These are phyloP conservation scores for Odontocolon sp. DNA, from an alignment of 2,888 invertebrate genomes.

Conservation along the genomic window DNA sequence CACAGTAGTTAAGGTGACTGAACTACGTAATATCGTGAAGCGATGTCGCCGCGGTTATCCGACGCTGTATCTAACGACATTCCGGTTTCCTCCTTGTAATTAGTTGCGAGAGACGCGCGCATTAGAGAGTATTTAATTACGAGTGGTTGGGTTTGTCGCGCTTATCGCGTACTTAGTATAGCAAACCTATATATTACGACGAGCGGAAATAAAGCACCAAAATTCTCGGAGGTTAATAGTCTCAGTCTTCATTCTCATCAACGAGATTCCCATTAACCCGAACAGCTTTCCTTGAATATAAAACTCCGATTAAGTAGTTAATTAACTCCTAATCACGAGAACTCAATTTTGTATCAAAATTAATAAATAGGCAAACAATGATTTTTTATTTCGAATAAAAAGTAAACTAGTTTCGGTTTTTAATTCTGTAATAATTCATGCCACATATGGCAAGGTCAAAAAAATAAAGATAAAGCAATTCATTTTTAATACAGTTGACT, in stretches of 20 bases:
- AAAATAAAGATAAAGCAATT: too few species aligned
- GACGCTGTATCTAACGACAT: conserved; percentile 63
- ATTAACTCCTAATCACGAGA: too few species aligned
- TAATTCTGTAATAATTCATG: too few species aligned
- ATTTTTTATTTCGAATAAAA: background rate
- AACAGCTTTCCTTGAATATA: too few species aligned
- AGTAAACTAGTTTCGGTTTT: too few species aligned
- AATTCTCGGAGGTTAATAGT: conserved; percentile 16
- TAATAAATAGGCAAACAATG: too few species aligned
- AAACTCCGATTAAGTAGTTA: too few species aligned
- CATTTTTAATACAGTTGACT: too few species aligned
- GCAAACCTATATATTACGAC: conserved; percentile 4
- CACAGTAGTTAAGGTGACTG: conserved; percentile 27
- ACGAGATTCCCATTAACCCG: too few species aligned
- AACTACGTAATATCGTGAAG: conserved; percentile 42
- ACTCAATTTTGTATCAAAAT: too few species aligned
- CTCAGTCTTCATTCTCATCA: background rate
- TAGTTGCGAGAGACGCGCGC: conserved; percentile 63
- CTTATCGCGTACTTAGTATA: conserved; percentile 40
- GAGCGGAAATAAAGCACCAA: conserved; percentile 25
- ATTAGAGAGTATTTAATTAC: conserved; percentile 47
- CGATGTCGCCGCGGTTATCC: conserved; percentile 61
- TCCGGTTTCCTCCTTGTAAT: conserved; percentile 68
- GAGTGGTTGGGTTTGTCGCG: conserved; percentile 43
- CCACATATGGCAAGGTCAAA: too few species aligned